Base-by-base conservation (phyloP, 2,888 invertebrate genomes). In the Watsonalla cultraria region DNA sequence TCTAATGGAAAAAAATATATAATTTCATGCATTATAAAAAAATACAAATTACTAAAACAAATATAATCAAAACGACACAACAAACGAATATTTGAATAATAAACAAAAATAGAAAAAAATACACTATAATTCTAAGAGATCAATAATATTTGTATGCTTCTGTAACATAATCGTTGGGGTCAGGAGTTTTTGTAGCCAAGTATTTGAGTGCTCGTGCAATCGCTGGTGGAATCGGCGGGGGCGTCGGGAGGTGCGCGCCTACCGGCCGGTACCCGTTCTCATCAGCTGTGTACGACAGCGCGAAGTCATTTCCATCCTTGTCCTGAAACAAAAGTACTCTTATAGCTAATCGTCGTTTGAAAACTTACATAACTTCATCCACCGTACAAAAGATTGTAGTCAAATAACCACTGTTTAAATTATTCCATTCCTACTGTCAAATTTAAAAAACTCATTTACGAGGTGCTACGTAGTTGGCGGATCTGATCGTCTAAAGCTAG, bases 141-240 rank as follows among this genome's bases (percentile, higher is more conserved):
- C 49, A 56, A 60, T 52, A 56, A 49, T 51, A 52, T 47, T 45
- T 48, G 14, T 60, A 51, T 57, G 51, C 51, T 51, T 56, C 53
- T 15, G 51, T 55, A 48, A 65, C 39, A 50, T 64, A 61, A 52
- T 78, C 77, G 6, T 84, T 87, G 6, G 82, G 76, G 68, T 82
- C 79, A 34, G 82, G 78, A 11, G 82, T 65, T 56, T 86, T 89
- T 5, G 91, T 91, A 6, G 91, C 92, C 24, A 92, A 75, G 57
- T 92, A 91, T 45, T 80, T 80, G 6, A 93, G 75, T 0, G 93
- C 90, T 15, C 90, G 89, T 13, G 90, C 84, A 37, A 93, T 93
- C 0, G 86, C 92, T 5, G 85, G 88, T 7, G 93, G 93, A 13
- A 92, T 84, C 6, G 91, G 91, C 0, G 90, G 90, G 0, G 90